Evolutionary conservation across 2,113 vertebrate species (phyloP).

Genomic region (Ochotona princeps): DNA sequence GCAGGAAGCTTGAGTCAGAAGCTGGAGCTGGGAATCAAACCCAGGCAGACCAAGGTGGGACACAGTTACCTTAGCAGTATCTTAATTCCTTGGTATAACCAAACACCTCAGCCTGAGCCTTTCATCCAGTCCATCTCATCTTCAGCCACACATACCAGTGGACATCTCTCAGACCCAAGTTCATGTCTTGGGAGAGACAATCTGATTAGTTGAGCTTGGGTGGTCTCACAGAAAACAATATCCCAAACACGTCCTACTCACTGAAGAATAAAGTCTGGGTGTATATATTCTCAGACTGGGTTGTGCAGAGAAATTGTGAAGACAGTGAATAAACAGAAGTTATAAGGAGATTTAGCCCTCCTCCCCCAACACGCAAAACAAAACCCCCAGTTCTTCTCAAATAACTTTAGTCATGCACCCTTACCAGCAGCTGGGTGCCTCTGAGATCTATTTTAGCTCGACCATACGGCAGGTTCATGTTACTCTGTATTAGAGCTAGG

Average conservation of each 20-base stretch:
- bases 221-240: slow-evolving; percentile 31
- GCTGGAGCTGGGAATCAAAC: no score
- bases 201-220: not conserved
- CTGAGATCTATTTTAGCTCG: slow-evolving; percentile 54
- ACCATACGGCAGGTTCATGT: not conserved
- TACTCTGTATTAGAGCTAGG: slow-evolving; percentile 49
- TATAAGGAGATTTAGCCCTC: not conserved
- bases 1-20: no score
- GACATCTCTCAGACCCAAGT: not conserved
- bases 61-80: no score
- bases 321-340: not conserved
- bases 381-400: not conserved
- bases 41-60: no score
- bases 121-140: not conserved
- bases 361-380: no score
- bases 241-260: not conserved
- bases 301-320: not conserved
- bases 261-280: not conserved
- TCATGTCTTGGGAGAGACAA: not conserved
- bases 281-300: not conserved
- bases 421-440: not conserved
- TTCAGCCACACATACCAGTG: not conserved
- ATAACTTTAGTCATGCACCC: not conserved
- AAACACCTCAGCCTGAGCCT: not conserved
- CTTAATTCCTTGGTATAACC: no score